Conservation (phyloP, 2,113 vertebrate species). For the Abramis brama region DNA sequence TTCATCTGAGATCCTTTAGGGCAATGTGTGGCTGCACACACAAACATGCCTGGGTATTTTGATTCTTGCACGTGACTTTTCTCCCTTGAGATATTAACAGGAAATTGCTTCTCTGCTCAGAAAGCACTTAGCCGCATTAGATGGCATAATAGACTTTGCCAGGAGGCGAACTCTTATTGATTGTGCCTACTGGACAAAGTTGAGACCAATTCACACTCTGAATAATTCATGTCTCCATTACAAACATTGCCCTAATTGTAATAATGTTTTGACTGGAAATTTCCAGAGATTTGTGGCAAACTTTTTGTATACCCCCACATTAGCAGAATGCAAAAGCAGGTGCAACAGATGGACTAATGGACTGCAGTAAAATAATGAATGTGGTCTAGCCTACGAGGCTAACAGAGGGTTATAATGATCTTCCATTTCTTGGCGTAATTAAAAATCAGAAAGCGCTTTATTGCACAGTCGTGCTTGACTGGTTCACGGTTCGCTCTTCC, state of each 20-base stretch:
- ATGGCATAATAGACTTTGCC: slow-evolving; percentile 79
- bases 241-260: slow-evolving; percentile 75
- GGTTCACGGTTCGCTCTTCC: slow-evolving; percentile 66
- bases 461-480: slow-evolving; percentile 74
- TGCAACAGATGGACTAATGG: slow-evolving; percentile 63
- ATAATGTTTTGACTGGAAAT: slow-evolving; percentile 71
- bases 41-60: slow-evolving; percentile 31
- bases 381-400: slow-evolving; percentile 72
- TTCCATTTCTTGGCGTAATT: slow-evolving; percentile 73
- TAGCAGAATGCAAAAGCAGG: slow-evolving; percentile 63
- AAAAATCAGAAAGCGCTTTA: slow-evolving; percentile 77
- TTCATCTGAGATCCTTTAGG: slow-evolving; percentile 29
- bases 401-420: slow-evolving; percentile 74
- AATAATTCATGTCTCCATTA: slow-evolving; percentile 77
- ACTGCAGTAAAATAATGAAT: slow-evolving; percentile 68
- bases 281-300: slow-evolving; percentile 51
- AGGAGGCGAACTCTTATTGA: slow-evolving; percentile 72
- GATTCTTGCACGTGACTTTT: slow-evolving; percentile 41
- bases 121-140: slow-evolving; percentile 74
- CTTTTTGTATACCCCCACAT: slow-evolving; percentile 34
- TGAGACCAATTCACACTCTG: slow-evolving; percentile 70
- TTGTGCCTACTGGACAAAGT: slow-evolving; percentile 73
- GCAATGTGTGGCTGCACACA: slow-evolving; percentile 1
- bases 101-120: slow-evolving; percentile 82
- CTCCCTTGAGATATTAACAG: slow-evolving; percentile 76